phyloP scores from a whole-genome alignment of 53 echinoderm and acorn worm genomes.

The Henricia sp. region DNA sequence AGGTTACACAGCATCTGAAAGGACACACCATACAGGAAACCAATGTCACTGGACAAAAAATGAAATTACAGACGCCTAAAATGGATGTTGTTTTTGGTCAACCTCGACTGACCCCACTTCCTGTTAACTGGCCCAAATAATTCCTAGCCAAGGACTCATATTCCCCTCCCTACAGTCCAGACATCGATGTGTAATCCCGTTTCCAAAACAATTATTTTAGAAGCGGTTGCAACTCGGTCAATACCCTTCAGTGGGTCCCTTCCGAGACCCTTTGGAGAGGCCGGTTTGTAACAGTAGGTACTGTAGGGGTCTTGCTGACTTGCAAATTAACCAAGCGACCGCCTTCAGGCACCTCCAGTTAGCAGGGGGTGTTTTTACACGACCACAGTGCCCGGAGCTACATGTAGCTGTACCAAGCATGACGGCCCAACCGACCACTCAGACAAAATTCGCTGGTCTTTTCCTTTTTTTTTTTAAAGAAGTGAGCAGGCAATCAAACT shows the following conservation, averaged over 20 bases:
- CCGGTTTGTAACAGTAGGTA: conserved; percentile 55
- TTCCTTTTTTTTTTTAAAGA: too few species aligned
- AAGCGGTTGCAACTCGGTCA: conserved; percentile 41
- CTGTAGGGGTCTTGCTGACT: conserved; percentile 17
- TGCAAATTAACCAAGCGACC: conserved; percentile 34
- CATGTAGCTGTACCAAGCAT: conserved; percentile 34
- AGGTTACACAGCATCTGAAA: too few species aligned
- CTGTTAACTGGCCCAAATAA: background rate
- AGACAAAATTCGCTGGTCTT: conserved; percentile 40
- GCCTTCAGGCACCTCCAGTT: conserved; percentile 47
- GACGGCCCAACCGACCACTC: conserved; percentile 9
- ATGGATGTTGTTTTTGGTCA: background rate
- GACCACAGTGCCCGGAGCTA: too few species aligned
- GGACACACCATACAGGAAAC: too few species aligned
- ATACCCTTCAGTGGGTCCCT: conserved; percentile 44
- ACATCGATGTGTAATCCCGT: too few species aligned
- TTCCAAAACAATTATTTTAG: conserved; percentile 16
- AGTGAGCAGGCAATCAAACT: conserved; percentile 42
- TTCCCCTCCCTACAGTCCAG: background rate
- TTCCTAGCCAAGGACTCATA: background rate
- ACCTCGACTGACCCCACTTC: background rate
- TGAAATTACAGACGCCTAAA: too few species aligned
- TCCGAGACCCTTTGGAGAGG: too few species aligned
- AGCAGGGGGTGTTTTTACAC: conserved; percentile 57
- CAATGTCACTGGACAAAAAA: too few species aligned